Conservation (phyloP, 2,113 vertebrate species). For the Sphaerodactylus townsendi region DNA sequence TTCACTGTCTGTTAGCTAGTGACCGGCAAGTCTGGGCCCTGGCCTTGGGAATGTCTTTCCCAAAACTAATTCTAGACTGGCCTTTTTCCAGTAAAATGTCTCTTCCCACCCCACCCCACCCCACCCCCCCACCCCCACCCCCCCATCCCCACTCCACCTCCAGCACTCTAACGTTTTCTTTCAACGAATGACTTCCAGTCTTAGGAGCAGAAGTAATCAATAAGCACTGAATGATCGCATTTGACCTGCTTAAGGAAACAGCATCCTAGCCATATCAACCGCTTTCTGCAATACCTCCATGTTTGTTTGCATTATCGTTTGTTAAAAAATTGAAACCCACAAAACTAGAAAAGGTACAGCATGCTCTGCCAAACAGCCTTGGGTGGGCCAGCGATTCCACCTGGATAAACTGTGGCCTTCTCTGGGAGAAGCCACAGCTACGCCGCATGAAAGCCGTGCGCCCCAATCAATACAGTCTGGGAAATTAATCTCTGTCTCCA, state of each 20-base stretch:
- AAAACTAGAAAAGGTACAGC: background rate
- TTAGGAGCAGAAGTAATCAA: conserved; percentile 41
- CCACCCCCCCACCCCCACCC: no score
- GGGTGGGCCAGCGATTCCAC: background rate
- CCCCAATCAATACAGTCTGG: conserved; percentile 21
- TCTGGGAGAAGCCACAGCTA: background rate
- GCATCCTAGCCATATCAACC: conserved; percentile 20
- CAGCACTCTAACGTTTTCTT: background rate
- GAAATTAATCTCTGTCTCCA: conserved; percentile 2
- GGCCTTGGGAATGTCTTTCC: no score
- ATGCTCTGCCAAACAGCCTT: background rate
- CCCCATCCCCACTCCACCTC: background rate
- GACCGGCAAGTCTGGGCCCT: background rate
- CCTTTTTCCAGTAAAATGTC: background rate
- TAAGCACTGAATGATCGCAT: conserved; percentile 54
- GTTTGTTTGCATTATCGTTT: background rate
- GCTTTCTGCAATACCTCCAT: background rate
- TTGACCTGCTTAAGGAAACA: conserved; percentile 61
- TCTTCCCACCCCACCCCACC: background rate
- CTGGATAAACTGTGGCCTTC: background rate
- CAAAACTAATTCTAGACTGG: background rate
- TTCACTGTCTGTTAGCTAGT: background rate
- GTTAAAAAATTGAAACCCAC: background rate
- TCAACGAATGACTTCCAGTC: conserved; percentile 24
- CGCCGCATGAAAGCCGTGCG: background rate